Conservation (phyloP, 2,113 vertebrate species). For the Gymnogyps californianus region DNA sequence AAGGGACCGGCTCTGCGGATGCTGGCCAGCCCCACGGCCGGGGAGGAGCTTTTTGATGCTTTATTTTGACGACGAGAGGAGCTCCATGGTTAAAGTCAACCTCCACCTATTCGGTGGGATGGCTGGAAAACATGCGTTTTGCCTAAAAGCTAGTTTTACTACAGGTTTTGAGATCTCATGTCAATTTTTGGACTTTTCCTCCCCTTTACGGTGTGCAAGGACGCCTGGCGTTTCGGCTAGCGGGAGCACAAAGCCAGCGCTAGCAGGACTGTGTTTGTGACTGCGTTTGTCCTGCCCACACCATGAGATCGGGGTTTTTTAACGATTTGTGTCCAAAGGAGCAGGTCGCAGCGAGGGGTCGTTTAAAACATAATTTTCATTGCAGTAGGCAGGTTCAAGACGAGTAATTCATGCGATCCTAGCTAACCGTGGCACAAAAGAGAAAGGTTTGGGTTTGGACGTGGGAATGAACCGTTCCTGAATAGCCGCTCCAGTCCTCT, state of each 20-base stretch:
- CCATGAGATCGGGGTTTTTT: rapidly evolving
- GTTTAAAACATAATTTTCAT: rapidly evolving
- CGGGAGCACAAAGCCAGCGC: rapidly evolving
- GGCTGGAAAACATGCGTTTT: rapidly evolving
- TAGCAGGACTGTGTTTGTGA: too few relatives aligned
- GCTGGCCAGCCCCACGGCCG: neutral
- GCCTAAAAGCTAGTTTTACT: neutral
- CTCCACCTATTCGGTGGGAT: rapidly evolving
- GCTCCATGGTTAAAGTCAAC: rapidly evolving
- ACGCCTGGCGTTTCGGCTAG: rapidly evolving
- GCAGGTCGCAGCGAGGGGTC: too few relatives aligned
- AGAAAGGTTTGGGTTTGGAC: neutral
- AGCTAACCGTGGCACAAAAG: rapidly evolving
- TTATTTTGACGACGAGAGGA: neutral
- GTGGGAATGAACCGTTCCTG: rapidly evolving
- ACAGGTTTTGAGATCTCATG: neutral
- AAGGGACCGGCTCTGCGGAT: neutral
- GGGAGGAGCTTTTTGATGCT: neutral
- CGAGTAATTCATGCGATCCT: rapidly evolving
- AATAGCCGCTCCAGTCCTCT: neutral
- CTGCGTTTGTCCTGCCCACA: rapidly evolving
- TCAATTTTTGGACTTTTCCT: neutral
- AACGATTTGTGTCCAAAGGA: neutral
- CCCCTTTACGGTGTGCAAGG: rapidly evolving
- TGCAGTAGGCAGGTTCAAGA: neutral